phyloP scores from a whole-genome alignment of 2,888 invertebrate species.

The Lasioglossum calceatum region DNA sequence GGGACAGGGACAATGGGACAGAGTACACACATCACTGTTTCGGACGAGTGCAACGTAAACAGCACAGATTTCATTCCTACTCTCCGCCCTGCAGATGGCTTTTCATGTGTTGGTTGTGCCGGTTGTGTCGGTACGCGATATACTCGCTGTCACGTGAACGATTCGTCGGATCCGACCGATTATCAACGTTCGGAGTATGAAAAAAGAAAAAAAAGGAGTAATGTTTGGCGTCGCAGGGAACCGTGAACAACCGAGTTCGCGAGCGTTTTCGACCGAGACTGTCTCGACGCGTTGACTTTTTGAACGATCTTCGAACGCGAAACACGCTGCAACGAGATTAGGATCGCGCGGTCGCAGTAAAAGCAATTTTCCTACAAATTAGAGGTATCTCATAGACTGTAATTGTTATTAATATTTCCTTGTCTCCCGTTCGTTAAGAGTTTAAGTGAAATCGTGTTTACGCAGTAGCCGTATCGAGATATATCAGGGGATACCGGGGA shows the following conservation, averaged over 20 bases:
- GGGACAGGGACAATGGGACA: conserved; percentile 29
- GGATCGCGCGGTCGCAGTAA: neutral
- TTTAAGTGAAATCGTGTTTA: neutral
- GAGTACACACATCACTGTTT: conserved; percentile 36
- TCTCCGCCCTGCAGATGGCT: conserved; percentile 7
- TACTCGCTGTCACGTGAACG: conserved; percentile 4
- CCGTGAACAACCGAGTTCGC: conserved; percentile 3
- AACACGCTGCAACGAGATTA: neutral
- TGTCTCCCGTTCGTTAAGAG: neutral
- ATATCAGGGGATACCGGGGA: neutral
- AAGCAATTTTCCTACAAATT: neutral
- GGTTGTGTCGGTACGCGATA: conserved; percentile 31
- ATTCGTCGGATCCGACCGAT: conserved; percentile 32
- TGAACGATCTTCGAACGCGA: neutral
- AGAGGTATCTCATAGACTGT: neutral
- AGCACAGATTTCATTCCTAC: conserved; percentile 46
- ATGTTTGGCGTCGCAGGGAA: neutral
- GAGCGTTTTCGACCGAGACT: neutral
- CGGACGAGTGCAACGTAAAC: conserved; percentile 60
- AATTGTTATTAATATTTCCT: neutral
- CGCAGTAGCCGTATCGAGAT: neutral
- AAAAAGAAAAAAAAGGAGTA: too few relatives aligned
- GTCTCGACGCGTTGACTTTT: conserved; percentile 23
- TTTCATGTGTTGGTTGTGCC: conserved; percentile 44
- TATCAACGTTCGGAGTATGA: neutral